Conservation (phyloP, 2,113 vertebrate genomes). For the Dendrocopos noguchii region DNA sequence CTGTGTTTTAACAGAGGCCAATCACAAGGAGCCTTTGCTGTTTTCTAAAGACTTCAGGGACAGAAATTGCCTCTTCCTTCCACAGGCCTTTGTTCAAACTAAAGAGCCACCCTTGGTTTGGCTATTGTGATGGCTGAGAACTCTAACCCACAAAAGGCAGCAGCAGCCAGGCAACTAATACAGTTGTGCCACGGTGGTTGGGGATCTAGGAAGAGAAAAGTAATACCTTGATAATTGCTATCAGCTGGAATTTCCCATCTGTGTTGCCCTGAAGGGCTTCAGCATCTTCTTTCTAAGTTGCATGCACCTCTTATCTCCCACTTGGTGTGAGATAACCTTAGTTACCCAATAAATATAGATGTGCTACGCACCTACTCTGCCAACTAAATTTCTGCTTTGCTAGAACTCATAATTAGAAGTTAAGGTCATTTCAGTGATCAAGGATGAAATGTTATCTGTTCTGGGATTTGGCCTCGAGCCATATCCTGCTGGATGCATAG, state of each 20-base stretch:
- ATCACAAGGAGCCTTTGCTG: background rate
- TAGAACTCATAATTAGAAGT: background rate
- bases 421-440: background rate
- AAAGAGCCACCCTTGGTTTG: background rate
- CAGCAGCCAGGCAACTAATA: background rate
- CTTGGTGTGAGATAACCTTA: background rate
- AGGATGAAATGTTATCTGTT: background rate
- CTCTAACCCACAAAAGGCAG: background rate
- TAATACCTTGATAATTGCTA: background rate
- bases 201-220: background rate
- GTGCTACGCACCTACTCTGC: background rate
- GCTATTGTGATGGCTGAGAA: background rate
- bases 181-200: background rate
- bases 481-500: background rate
- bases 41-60: background rate
- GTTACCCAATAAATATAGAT: background rate
- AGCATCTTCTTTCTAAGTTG: background rate
- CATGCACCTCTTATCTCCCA: rapidly evolving
- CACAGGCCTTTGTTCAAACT: background rate
- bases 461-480: background rate
- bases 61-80: background rate
- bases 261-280: background rate
- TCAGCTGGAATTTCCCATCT: background rate
- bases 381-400: background rate
- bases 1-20: background rate